Conservation (phyloP, 2,113 vertebrate species). For the Chionis minor region DNA sequence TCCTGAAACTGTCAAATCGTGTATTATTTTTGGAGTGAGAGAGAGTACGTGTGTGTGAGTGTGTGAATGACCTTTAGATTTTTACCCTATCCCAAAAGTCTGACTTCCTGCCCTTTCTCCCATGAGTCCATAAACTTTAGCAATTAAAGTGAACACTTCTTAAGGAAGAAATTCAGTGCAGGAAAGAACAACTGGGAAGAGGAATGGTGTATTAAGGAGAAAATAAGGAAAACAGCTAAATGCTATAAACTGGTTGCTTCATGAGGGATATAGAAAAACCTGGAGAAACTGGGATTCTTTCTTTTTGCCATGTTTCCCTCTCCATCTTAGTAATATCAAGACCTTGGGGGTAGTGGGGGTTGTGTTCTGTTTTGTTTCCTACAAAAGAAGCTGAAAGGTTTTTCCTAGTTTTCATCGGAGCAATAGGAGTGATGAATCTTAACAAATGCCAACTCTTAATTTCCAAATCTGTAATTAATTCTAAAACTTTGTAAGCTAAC, state of each 20-base stretch:
- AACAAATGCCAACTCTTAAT: background rate
- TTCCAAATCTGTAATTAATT: background rate
- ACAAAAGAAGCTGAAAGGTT: background rate
- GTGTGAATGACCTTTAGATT: slow-evolving; percentile 73
- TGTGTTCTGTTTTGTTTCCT: background rate
- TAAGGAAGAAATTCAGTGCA: slow-evolving; percentile 21
- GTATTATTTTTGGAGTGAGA: slow-evolving; percentile 73
- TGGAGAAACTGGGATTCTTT: background rate
- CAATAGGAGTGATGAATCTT: background rate
- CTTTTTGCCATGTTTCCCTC: background rate
- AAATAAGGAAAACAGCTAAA: background rate
- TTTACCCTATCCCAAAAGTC: slow-evolving; percentile 65
- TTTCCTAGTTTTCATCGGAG: background rate
- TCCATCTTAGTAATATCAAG: background rate
- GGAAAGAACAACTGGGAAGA: background rate
- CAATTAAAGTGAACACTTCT: slow-evolving; percentile 52
- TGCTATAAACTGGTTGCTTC: background rate
- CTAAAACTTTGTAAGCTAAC: background rate
- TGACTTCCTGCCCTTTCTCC: slow-evolving; percentile 72
- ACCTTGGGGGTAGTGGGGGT: background rate
- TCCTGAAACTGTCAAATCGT: slow-evolving; percentile 72
- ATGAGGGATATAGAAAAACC: background rate
- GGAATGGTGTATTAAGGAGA: background rate
- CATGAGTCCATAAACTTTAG: slow-evolving; percentile 43
- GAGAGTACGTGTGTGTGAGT: slow-evolving; percentile 39